A percentile compares a stretch with the other conserved stretches of the same genome.
These are phyloP conservation scores for Anarrhichthys ocellatus DNA, from an alignment of 2,113 vertebrate genomes.

Conservation along the genomic window DNA sequence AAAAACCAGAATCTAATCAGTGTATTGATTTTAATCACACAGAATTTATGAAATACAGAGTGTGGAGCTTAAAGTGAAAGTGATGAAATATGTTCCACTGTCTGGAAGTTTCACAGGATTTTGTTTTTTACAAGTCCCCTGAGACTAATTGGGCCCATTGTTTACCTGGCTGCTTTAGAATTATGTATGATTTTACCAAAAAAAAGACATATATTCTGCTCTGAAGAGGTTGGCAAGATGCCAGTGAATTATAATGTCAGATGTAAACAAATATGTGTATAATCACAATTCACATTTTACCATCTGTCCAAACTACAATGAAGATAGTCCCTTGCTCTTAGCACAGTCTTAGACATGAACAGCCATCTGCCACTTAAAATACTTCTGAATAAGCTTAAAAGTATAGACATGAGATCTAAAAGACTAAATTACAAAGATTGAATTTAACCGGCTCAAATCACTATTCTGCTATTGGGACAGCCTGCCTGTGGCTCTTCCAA, in stretches of 20 bases:
- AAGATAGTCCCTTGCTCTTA: neutral
- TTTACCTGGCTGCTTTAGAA: neutral
- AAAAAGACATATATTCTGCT: slow-evolving; percentile 20
- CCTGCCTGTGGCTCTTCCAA: slow-evolving; percentile 22
- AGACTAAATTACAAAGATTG: slow-evolving; percentile 15
- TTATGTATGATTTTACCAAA: neutral
- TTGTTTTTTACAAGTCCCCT: neutral
- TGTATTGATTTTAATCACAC: slow-evolving; percentile 58
- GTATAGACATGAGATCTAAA: slow-evolving; percentile 17
- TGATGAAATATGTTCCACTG: slow-evolving; percentile 22
- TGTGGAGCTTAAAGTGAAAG: slow-evolving; percentile 39
- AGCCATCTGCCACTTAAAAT: neutral
- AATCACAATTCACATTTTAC: slow-evolving; percentile 29
- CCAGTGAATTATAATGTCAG: slow-evolving; percentile 7
- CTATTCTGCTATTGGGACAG: slow-evolving; percentile 18
- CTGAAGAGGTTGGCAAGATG: slow-evolving; percentile 34
- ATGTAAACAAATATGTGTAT: neutral
- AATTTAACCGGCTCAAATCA: slow-evolving; percentile 31
- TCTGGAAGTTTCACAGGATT: neutral
- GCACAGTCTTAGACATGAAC: neutral
- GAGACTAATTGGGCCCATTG: neutral
- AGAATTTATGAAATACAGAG: slow-evolving; percentile 5
- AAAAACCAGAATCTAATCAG: slow-evolving; percentile 51
- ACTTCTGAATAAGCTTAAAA: slow-evolving; percentile 5
- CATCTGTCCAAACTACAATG: neutral